phyloP scores from a whole-genome alignment of 2,888 invertebrate genomes.

The Chromoteleia sp. region DNA sequence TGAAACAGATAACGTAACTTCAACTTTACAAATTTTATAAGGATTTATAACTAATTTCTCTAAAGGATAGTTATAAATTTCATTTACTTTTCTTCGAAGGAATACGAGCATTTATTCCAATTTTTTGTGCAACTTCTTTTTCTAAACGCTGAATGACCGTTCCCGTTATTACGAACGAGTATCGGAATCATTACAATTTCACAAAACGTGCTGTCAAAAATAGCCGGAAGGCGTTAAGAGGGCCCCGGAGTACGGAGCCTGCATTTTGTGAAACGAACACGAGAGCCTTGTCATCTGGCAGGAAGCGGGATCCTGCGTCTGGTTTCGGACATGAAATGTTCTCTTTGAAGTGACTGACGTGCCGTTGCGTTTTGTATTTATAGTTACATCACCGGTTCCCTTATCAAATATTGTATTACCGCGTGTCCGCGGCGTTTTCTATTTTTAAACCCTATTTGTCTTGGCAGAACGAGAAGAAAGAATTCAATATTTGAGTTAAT shows the following conservation, averaged over 20 bases:
- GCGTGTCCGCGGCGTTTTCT: background rate
- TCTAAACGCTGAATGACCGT: conserved; percentile 11
- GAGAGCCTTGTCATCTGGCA: conserved; percentile 62
- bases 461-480: conserved; percentile 12
- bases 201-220: conserved; percentile 32
- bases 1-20: no score
- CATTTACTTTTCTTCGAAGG: no score
- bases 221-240: conserved; percentile 36
- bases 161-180: conserved; percentile 7
- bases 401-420: conserved; percentile 45
- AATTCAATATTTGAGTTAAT: conserved; percentile 13
- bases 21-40: no score
- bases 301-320: conserved; percentile 51
- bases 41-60: no score
- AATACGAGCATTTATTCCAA: background rate
- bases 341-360: conserved; percentile 41
- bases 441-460: conserved; percentile 22
- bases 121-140: conserved; percentile 9
- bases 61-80: no score
- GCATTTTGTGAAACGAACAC: conserved; percentile 35
- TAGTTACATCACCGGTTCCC: conserved; percentile 42
- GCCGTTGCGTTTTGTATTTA: conserved; percentile 18
- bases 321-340: conserved; percentile 36
- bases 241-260: conserved; percentile 17
- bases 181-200: conserved; percentile 24